These are phyloP conservation scores for Antheraea yamamai DNA, from an alignment of 2,888 invertebrate genomes.

Conservation along the genomic window DNA sequence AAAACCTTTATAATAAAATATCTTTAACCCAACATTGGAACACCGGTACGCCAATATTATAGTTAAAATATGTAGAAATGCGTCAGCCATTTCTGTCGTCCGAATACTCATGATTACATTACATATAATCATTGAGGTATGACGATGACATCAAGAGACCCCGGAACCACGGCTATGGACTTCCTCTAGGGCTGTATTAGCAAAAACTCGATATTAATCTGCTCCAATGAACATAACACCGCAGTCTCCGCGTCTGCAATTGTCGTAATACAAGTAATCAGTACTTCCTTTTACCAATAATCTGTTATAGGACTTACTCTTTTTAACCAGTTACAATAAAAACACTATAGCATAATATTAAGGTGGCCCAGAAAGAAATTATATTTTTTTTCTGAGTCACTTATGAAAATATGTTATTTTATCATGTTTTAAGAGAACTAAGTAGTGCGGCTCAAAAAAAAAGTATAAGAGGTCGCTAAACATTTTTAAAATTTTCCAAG, in stretches of 20 bases:
- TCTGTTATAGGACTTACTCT: slow-evolving; percentile 23
- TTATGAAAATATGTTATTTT: too few relatives aligned
- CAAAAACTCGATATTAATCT: slow-evolving; percentile 28
- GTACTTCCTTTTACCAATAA: slow-evolving; percentile 48
- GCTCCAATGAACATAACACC: slow-evolving; percentile 37
- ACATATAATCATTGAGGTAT: background rate
- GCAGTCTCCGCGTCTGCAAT: slow-evolving; percentile 47
- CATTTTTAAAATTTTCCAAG: too few relatives aligned
- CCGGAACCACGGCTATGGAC: slow-evolving; percentile 9
- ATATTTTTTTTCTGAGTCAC: too few relatives aligned
- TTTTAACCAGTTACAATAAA: background rate
- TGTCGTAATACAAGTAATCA: slow-evolving; percentile 35
- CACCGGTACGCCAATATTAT: too few relatives aligned
- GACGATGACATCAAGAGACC: slow-evolving; percentile 4
- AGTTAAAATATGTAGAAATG: background rate
- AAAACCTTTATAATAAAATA: too few relatives aligned
- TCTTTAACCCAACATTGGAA: too few relatives aligned
- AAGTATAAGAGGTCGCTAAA: too few relatives aligned
- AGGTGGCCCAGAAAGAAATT: too few relatives aligned
- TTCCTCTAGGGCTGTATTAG: background rate
- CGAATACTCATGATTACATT: background rate
- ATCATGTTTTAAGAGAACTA: too few relatives aligned
- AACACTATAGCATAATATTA: too few relatives aligned
- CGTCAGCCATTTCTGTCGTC: background rate
- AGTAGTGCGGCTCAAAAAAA: too few relatives aligned